Evolutionary conservation across 2,113 vertebrate genomes (phyloP).

Genomic region (Pedetes capensis): DNA sequence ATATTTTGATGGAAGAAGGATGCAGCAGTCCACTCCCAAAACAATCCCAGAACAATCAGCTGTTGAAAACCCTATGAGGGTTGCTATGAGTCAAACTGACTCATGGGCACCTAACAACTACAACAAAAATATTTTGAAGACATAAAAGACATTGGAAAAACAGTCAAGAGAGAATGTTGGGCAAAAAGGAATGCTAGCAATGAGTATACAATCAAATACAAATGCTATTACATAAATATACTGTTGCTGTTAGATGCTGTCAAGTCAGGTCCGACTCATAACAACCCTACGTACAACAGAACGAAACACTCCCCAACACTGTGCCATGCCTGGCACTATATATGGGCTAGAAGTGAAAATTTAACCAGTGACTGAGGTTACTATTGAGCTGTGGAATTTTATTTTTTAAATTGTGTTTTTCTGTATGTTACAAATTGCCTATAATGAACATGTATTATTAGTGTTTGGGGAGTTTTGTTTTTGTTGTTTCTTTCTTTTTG

Average conservation of each 20-base stretch:
- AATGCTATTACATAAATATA: background rate
- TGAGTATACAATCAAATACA: background rate
- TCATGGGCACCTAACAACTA: no score
- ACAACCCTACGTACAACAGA: no score
- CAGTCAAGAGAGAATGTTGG: conserved; percentile 8
- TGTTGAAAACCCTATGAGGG: no score
- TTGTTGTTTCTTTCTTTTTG: background rate
- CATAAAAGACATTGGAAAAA: conserved; percentile 7
- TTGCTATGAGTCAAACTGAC: no score
- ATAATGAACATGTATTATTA: background rate
- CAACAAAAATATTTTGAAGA: conserved; percentile 22
- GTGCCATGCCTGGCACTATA: no score
- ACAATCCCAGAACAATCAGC: no score
- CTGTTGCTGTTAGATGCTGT: no score
- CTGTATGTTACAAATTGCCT: background rate
- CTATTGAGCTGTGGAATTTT: background rate
- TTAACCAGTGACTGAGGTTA: background rate
- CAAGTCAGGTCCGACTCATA: no score
- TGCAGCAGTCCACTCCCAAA: no score
- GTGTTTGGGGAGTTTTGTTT: background rate
- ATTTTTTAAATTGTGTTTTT: background rate
- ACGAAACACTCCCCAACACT: no score
- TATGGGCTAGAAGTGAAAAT: background rate
- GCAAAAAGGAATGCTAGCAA: conserved; percentile 8
- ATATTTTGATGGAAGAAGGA: no score